A percentile compares a stretch with the other conserved stretches of the same genome.
Evolutionary conservation across 2,113 vertebrate species (phyloP).

Genomic region (Tenebrosternarchus preto): DNA sequence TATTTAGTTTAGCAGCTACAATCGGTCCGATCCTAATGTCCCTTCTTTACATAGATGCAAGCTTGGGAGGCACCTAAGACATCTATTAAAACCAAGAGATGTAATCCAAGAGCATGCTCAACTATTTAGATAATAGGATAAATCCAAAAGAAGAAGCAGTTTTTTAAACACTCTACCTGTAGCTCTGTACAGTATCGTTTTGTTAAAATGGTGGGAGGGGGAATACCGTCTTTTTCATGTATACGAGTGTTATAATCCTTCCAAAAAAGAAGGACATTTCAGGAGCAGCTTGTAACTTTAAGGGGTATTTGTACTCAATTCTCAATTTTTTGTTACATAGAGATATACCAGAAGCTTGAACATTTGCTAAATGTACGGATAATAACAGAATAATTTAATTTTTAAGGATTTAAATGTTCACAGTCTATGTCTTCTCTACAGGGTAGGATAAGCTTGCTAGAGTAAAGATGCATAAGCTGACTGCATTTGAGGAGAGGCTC

Average conservation of each 20-base stretch:
- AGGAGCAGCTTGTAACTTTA: neutral
- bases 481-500: neutral
- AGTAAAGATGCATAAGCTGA: constrained; percentile 20
- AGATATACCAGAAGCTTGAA: constrained; percentile 44
- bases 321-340: constrained; percentile 62
- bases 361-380: constrained; percentile 70
- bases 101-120: constrained; percentile 20
- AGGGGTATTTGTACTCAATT: neutral
- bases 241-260: constrained; percentile 5
- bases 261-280: neutral
- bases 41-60: neutral
- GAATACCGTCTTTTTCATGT: neutral
- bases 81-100: neutral
- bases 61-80: neutral
- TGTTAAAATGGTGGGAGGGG: neutral
- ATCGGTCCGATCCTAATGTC: neutral
- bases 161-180: neutral
- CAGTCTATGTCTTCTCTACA: constrained; percentile 3
- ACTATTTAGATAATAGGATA: constrained; percentile 32
- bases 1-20: constrained; percentile 38
- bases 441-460: neutral
- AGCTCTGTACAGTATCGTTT: neutral
- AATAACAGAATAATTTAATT: neutral
- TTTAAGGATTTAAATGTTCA: constrained; percentile 5
- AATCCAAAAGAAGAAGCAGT: constrained; percentile 8